Evolutionary conservation across 2,113 vertebrate species (phyloP).

Genomic region (Emydura subglobosa): DNA sequence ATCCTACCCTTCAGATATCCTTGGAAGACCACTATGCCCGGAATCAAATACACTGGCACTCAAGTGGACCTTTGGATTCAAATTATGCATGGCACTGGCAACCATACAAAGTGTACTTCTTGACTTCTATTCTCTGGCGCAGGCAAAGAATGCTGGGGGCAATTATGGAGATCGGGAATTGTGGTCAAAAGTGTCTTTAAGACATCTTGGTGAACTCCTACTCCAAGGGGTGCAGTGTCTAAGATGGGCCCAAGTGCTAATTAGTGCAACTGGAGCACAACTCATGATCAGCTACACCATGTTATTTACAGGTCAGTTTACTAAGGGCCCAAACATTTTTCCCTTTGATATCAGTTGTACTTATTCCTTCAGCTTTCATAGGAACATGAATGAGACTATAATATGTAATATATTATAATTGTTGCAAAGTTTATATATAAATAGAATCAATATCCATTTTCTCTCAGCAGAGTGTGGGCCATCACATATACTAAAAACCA

Average conservation of each 20-base stretch:
- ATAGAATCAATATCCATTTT: neutral
- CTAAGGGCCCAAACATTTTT: neutral
- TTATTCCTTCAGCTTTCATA: too few relatives aligned
- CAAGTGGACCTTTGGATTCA: neutral
- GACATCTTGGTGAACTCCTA: neutral
- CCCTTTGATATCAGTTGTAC: neutral
- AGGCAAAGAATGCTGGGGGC: neutral
- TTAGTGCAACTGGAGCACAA: neutral
- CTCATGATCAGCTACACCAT: neutral
- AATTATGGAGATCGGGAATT: neutral
- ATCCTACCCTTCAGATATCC: neutral
- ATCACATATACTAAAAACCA: neutral
- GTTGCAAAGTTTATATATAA: neutral
- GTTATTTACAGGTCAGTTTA: neutral
- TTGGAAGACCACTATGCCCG: accelerated
- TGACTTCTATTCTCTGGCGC: neutral
- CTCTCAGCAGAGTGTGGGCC: neutral
- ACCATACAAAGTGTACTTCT: neutral
- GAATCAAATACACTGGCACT: neutral
- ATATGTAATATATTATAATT: too few relatives aligned
- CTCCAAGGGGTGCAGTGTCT: neutral
- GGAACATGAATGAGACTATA: neutral
- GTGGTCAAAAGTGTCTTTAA: neutral
- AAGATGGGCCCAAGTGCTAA: neutral
- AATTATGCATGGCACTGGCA: neutral